Conservation (phyloP, 2,888 invertebrate genomes). For the Arrhopalites spinosus region DNA sequence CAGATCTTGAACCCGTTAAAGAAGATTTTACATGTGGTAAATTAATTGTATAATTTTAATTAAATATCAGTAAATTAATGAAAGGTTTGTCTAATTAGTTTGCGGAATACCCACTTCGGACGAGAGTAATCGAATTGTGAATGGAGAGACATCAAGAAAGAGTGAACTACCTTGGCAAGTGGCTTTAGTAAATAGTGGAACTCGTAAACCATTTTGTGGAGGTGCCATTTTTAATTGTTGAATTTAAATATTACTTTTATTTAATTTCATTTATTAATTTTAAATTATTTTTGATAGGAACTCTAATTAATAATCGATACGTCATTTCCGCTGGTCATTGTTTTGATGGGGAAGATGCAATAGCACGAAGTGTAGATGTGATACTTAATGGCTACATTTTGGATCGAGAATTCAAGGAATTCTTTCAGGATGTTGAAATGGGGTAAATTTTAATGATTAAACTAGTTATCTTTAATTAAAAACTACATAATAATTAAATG, state of each 20-base stretch:
- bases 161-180: constrained; percentile 27
- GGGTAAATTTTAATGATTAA: neutral
- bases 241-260: no score
- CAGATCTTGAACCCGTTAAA: neutral
- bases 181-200: neutral
- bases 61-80: neutral
- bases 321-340: neutral
- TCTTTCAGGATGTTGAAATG: neutral
- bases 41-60: neutral
- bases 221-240: constrained; percentile 5
- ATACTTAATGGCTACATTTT: neutral
- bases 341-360: neutral
- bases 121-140: constrained; percentile 3
- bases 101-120: neutral
- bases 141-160: neutral
- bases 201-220: constrained; percentile 24
- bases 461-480: neutral
- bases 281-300: neutral
- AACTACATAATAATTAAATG: neutral
- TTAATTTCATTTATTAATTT: neutral
- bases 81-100: neutral
- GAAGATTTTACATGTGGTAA: constrained; percentile 1
- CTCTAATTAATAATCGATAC: neutral
- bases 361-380: neutral
- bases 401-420: neutral